phyloP scores from a whole-genome alignment of 2,113 vertebrate genomes.

The Perccottus glenii region DNA sequence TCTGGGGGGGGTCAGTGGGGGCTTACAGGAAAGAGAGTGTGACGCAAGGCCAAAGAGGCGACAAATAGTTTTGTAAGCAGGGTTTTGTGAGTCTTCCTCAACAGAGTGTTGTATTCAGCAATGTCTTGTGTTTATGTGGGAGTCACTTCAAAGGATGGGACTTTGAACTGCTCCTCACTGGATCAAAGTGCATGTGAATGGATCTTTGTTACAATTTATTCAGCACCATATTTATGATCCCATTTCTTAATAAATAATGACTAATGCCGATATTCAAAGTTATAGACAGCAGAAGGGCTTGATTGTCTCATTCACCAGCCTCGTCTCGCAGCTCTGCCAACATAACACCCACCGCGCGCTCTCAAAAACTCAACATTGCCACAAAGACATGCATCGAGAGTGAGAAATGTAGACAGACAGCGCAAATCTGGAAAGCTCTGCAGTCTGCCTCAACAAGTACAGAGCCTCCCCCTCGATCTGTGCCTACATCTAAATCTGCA shows the following conservation, averaged over 20 bases:
- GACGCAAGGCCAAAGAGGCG: conserved; percentile 65
- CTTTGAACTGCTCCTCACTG: conserved; percentile 28
- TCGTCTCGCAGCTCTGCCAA: conserved; percentile 66
- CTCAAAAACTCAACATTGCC: conserved; percentile 44
- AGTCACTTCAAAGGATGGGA: conserved; percentile 29
- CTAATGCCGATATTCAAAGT: conserved; percentile 57
- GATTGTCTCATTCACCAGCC: conserved; percentile 69
- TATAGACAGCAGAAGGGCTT: conserved; percentile 44
- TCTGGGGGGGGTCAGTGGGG: background rate
- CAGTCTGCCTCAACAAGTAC: conserved; percentile 69
- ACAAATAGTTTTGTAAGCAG: conserved; percentile 65
- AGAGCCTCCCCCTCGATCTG: conserved; percentile 68
- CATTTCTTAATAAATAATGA: conserved; percentile 71
- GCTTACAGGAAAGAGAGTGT: conserved; percentile 59
- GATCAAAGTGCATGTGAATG: conserved; percentile 52
- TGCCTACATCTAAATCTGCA: conserved; percentile 56
- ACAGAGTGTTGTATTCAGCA: conserved; percentile 29
- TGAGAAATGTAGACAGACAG: conserved; percentile 62
- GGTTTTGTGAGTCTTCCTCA: conserved; percentile 44
- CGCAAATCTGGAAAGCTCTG: conserved; percentile 60
- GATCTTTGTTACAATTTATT: conserved; percentile 37
- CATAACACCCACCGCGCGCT: conserved; percentile 61
- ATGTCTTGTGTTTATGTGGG: conserved; percentile 39
- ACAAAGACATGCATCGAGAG: conserved; percentile 54
- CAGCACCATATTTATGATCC: conserved; percentile 52